Conservation (phyloP, 1,140 invertebrate species). For the Drosophila watanabei region DNA sequence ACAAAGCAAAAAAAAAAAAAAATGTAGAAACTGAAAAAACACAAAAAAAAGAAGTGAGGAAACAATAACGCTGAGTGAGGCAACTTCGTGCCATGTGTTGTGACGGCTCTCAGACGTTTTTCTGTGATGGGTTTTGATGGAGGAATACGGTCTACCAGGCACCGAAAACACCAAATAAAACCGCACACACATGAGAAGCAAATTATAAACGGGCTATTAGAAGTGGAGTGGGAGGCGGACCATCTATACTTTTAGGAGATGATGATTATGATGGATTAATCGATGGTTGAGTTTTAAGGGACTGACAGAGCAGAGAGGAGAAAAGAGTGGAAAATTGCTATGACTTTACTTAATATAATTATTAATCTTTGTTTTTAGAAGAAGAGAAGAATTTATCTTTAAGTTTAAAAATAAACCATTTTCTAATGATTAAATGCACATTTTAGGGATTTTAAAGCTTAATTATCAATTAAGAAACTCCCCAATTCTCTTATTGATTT, state of each 20-base stretch:
- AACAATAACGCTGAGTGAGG: slow-evolving; percentile 52
- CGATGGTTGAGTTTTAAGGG: slow-evolving; percentile 6
- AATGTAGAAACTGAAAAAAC: slow-evolving; percentile 12
- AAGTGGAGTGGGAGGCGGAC: slow-evolving; percentile 40
- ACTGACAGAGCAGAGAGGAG: neutral
- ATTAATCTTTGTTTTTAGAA: neutral
- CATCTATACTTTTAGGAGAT: neutral
- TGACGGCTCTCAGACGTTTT: slow-evolving; percentile 36
- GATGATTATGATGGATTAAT: slow-evolving; percentile 53
- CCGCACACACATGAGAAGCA: slow-evolving; percentile 26
- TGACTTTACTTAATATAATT: slow-evolving; percentile 6
- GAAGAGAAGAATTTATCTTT: neutral
- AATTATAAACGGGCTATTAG: slow-evolving; percentile 49
- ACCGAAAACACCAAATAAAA: slow-evolving; percentile 20
- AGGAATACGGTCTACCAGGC: slow-evolving; percentile 15
- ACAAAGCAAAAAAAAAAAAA: slow-evolving; percentile 43
- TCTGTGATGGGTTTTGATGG: slow-evolving; percentile 45
- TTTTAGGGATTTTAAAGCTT: neutral
- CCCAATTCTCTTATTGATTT: neutral
- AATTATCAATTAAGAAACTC: neutral
- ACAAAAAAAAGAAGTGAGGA: slow-evolving; percentile 41
- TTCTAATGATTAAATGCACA: neutral
- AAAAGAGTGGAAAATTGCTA: neutral
- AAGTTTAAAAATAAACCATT: neutral
- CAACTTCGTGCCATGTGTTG: slow-evolving; percentile 47